Evolutionary conservation across 2,113 vertebrate species (phyloP).

Genomic region (Columba janthina): DNA sequence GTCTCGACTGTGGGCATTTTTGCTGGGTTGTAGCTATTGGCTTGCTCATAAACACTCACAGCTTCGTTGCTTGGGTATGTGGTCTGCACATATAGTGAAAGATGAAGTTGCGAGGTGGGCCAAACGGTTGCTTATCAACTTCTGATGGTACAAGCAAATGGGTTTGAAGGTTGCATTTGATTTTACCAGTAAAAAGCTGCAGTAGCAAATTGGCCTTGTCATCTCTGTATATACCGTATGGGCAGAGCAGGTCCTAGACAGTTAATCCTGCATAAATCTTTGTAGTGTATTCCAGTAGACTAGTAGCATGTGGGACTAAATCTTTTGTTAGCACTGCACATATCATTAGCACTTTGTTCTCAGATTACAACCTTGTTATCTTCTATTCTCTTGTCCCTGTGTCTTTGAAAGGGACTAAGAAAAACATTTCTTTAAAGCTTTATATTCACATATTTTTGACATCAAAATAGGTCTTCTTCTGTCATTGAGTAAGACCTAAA

Average conservation of each 20-base stretch:
- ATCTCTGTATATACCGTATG: neutral
- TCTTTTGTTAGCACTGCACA: neutral
- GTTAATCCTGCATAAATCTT: neutral
- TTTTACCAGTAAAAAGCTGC: neutral
- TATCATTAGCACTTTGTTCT: neutral
- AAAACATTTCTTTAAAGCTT: neutral
- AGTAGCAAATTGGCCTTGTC: neutral
- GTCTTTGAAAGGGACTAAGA: neutral
- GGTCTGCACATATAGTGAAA: neutral
- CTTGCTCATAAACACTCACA: neutral
- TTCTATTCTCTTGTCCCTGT: neutral
- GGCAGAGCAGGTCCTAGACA: neutral
- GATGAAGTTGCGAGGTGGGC: neutral
- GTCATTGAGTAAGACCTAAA: neutral
- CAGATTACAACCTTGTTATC: neutral
- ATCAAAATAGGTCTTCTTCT: neutral
- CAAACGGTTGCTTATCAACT: neutral
- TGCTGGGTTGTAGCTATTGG: neutral
- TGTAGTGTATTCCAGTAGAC: neutral
- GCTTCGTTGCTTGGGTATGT: neutral
- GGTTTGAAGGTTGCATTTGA: neutral
- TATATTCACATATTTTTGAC: neutral
- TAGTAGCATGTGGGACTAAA: neutral
- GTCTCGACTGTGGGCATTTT: neutral
- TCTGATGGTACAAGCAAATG: neutral